These are phyloP conservation scores for Neocrepidodera transversa DNA, from an alignment of 2,888 invertebrate species.

Conservation along the genomic window DNA sequence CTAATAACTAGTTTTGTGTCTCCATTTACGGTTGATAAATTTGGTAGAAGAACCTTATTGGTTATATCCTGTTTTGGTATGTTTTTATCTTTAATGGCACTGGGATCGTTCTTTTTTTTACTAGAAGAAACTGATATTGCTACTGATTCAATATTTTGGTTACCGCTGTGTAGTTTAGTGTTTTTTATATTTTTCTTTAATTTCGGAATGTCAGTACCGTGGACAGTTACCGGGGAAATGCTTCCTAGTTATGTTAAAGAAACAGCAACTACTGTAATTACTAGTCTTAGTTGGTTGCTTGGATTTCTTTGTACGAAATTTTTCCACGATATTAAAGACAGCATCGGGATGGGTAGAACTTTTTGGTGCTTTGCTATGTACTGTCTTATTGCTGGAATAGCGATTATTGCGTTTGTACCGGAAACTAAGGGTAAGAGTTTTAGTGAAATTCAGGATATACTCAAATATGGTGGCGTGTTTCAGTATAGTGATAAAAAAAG, in stretches of 20 bases:
- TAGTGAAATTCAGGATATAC: slow-evolving; percentile 78
- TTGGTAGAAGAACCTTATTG: slow-evolving; percentile 76
- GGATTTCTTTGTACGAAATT: slow-evolving; percentile 77
- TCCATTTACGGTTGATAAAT: slow-evolving; percentile 77
- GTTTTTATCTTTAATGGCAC: slow-evolving; percentile 65
- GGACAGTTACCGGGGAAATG: slow-evolving; percentile 81
- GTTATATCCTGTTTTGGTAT: slow-evolving; percentile 73
- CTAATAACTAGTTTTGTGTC: slow-evolving; percentile 74
- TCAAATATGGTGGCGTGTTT: slow-evolving; percentile 12
- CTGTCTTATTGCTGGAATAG: slow-evolving; percentile 64
- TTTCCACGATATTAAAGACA: slow-evolving; percentile 65
- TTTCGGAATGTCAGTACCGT: slow-evolving; percentile 74
- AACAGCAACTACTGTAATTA: slow-evolving; percentile 74
- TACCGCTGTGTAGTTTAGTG: slow-evolving; percentile 76
- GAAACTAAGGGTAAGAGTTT: slow-evolving; percentile 90
- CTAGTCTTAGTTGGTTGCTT: slow-evolving; percentile 75
- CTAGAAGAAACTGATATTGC: slow-evolving; percentile 63
- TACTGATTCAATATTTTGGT: slow-evolving; percentile 64
- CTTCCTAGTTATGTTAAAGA: slow-evolving; percentile 80
- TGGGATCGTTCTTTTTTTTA: slow-evolving; percentile 62
- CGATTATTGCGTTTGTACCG: slow-evolving; percentile 66
- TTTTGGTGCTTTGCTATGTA: slow-evolving; percentile 75
- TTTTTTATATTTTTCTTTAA: slow-evolving; percentile 70
- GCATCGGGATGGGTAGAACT: slow-evolving; percentile 68
- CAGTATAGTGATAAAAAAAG: slow-evolving; percentile 10